A percentile compares a stretch with the other conserved stretches of the same genome.
These are phyloP conservation scores for Lytechinus pictus DNA, from an alignment of 35 echinoderm and acorn worm genomes.

Conservation along the genomic window DNA sequence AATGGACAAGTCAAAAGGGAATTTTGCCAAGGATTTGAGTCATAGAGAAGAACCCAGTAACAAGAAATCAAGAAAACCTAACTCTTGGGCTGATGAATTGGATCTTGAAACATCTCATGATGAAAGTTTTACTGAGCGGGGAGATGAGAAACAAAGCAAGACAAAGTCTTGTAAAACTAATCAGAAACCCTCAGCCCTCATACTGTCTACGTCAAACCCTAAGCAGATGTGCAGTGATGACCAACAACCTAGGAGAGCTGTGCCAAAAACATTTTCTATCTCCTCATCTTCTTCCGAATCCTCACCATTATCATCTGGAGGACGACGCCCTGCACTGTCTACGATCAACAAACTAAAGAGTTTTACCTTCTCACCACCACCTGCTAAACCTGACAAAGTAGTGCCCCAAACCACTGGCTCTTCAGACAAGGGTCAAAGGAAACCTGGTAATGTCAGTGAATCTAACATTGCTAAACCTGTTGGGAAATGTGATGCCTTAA, in stretches of 20 bases:
- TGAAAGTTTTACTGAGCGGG: not conserved
- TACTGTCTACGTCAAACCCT: not conserved
- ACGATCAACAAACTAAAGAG: constrained; percentile 3
- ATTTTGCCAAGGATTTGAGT: not conserved
- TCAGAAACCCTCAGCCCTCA: not conserved
- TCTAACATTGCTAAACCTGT: not conserved
- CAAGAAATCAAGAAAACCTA: not conserved
- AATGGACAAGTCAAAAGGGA: not conserved
- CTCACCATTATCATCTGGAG: not conserved
- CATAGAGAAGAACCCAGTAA: not conserved
- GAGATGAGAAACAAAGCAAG: not conserved
- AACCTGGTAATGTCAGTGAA: not conserved
- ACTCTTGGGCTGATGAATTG: not conserved
- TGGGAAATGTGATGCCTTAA: not conserved
- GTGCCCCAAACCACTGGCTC: not conserved
- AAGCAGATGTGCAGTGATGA: not conserved
- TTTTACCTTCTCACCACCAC: not conserved
- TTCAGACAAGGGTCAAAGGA: not conserved
- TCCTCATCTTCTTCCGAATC: constrained; percentile 1
- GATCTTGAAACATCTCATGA: not conserved
- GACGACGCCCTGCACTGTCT: not conserved
- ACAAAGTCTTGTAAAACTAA: not conserved
- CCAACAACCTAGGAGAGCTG: not conserved
- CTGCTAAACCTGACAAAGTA: constrained; percentile 7
- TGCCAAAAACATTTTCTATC: not conserved